Evolutionary conservation across 2,113 vertebrate species (phyloP).

Genomic region (Periophthalmus modestus): DNA sequence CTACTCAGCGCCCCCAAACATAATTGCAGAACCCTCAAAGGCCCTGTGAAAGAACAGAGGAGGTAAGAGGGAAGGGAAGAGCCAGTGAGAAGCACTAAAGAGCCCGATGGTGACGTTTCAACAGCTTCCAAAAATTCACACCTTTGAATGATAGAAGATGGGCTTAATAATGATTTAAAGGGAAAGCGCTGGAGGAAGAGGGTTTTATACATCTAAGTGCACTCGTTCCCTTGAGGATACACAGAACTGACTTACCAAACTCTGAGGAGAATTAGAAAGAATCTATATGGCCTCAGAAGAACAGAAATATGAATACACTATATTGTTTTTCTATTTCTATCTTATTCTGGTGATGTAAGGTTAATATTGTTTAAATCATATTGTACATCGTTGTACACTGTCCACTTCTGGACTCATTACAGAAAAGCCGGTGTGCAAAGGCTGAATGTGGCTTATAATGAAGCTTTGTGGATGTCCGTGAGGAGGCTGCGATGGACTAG

Average conservation of each 20-base stretch:
- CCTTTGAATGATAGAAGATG: not conserved
- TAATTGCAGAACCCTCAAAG: slow-evolving; percentile 75
- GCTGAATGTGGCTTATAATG: no score
- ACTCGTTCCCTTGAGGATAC: not conserved
- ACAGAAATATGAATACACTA: no score
- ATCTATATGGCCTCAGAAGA: no score
- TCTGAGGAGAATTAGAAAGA: no score
- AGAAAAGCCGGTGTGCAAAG: no score
- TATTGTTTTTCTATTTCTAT: no score
- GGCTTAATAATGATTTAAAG: not conserved
- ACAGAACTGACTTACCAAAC: not conserved
- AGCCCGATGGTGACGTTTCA: slow-evolving; percentile 10
- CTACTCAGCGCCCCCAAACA: slow-evolving; percentile 54
- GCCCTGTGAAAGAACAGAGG: slow-evolving; percentile 46
- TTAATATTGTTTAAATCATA: no score
- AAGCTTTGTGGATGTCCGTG: no score
- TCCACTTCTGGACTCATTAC: no score
- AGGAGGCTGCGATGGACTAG: no score
- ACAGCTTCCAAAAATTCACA: not conserved
- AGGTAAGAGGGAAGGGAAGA: slow-evolving; percentile 26
- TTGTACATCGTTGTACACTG: no score
- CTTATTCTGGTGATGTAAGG: no score
- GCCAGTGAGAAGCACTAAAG: slow-evolving; percentile 19
- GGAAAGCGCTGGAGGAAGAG: not conserved
- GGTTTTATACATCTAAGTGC: not conserved